Evolutionary conservation across 2,888 invertebrate species (phyloP), one percentile per base, ranked within the genome.

Genomic region (Drosophila neutralis): DNA sequence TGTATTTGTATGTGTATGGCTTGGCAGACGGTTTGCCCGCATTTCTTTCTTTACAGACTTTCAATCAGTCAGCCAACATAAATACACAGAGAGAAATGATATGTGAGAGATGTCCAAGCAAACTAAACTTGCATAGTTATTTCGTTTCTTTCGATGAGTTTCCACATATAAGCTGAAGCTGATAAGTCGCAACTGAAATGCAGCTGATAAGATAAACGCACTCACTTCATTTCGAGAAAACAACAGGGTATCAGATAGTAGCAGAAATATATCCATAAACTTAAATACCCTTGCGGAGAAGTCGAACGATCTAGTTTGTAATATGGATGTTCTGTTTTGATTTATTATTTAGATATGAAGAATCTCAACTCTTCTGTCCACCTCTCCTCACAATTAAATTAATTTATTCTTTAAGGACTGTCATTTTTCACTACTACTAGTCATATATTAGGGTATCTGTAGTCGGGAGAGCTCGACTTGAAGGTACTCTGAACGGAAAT

Each of bases 101-200:
- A 45, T 18, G 18, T 38, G n/a, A 27, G 27, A 36, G 56, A 31
- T 21, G 49, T 35, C 29, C 48, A 57, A 35, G 45, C 69, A 59
- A 42, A 68, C 48, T 33, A 56, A 49, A 68, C 82, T 74, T 78
- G 58, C 79, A 83, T 56, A 77, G 57, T 65, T 86, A 63, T 62
- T 45, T 49, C 21, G n/a, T n/a, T 31, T 40, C 40, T n/a, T 40
- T 31, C 72, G 42, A 72, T 49, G 65, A 54, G 73, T 54, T 56
- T 1, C 49, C 72, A 54, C 73, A 72, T 54, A 40, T 63, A 38
- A 21, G 33, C 69, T 79, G 69, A 76, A 79, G n/a, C 61, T 45
- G 52, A 45, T 45, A 45, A 33, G 27, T 57, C 18, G 48, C 40
- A 38, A 38, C 31, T 31, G 31, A 13, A 35, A 6, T 15, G 29